Evolutionary conservation across 1,140 invertebrate genomes (phyloP), one percentile per base, ranked within the genome.

Genomic region (Prorops nasuta): DNA sequence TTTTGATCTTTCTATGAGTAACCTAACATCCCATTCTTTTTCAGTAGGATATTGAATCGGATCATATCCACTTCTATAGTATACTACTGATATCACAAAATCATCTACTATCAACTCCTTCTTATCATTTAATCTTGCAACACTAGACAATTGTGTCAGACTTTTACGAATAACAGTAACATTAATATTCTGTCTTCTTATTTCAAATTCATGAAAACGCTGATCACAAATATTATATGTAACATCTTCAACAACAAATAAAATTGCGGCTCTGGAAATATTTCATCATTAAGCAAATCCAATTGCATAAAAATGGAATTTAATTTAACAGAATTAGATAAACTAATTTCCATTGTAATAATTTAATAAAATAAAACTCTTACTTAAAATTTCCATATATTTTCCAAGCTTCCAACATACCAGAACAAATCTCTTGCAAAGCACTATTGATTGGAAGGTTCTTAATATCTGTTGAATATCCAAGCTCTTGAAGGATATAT

Each of bases 181-280:
- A 21, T 85, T 72, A 3, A 88, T 86, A 60, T 87, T 81, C 17
- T 81, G 79, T 60, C 84, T 80, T 10, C 81, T 76, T 37, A 96
- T 85, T 68, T 90, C 84, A 72, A 91, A 96, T 76, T 97, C 94
- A 58, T 94, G 88, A 69, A 89, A 90, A 36, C 91, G 78, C 66
- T 92, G 89, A 74, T 97, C 94, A 71, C 89, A 91, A 36, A 94
- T 90, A 64, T 94, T 94, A 64, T 86, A 87, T 0, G 88, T 87
- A 0, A 88, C 72, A 58, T 94, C 87, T 77, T 96, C 93, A 2
- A 96, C 82, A 3, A 96, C 79, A 66, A 96, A 91, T 21, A 96
- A 66, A n/a, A 96, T 85, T 0, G 86, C 81, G 0, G 91, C 82
- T 50, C 67, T 71, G 49, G 6, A 60, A 59, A 55, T 4, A 65